Evolutionary conservation across 2,888 invertebrate species (phyloP).

Genomic region (Sialis lutaria): DNA sequence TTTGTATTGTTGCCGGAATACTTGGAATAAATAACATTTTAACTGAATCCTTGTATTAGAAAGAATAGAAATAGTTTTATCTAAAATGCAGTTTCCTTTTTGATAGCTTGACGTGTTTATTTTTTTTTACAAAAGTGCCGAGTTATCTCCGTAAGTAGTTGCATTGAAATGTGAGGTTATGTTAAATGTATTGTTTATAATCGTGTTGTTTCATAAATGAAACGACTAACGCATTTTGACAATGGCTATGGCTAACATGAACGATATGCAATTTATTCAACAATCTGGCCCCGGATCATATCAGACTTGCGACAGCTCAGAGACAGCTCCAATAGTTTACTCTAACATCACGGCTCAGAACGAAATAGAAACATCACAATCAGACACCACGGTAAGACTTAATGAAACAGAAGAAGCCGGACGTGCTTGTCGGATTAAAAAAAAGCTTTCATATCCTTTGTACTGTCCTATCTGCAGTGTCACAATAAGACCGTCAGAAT

Average conservation of each 20-base stretch:
- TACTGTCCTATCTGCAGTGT: conserved; percentile 82
- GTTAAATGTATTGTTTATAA: neutral
- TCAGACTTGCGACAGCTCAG: neutral
- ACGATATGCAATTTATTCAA: conserved; percentile 1
- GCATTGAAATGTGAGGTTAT: neutral
- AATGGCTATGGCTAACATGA: conserved; percentile 5
- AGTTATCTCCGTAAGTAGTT: too few relatives aligned
- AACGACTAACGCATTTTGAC: neutral
- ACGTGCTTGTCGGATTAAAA: conserved; percentile 32
- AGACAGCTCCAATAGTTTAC: neutral
- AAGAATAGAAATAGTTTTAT: too few relatives aligned
- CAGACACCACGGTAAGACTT: neutral
- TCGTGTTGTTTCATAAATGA: neutral
- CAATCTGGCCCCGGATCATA: neutral
- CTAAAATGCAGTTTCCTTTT: too few relatives aligned
- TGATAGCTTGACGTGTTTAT: too few relatives aligned
- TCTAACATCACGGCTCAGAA: neutral
- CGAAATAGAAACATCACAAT: neutral
- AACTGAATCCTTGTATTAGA: too few relatives aligned
- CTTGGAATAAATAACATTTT: too few relatives aligned
- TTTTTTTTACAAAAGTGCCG: too few relatives aligned
- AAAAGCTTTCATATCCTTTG: conserved; percentile 45
- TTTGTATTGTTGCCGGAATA: too few relatives aligned
- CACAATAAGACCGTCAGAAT: conserved; percentile 62
- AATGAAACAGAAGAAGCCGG: conserved; percentile 18